Base-by-base conservation (phyloP, 2,797 vertebrate species). In the Orestias chungarensis region DNA sequence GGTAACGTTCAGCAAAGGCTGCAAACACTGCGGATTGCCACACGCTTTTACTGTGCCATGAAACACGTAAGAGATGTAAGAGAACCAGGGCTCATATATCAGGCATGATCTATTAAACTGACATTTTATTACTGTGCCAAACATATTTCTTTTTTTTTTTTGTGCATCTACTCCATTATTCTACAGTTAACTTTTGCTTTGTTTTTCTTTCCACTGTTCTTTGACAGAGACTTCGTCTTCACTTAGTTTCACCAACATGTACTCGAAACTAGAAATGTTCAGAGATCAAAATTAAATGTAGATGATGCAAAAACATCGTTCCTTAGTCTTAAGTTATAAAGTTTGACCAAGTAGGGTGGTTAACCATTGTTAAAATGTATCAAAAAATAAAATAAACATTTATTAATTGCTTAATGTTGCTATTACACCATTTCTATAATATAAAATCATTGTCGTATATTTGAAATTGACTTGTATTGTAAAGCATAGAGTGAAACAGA, bases 1-100 rank as follows among this genome's bases (percentile, higher is more conserved):
- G 90, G 93, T 91, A 94, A 92, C 84, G 92, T 94, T 92, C 92
- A 93, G 91, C 93, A 94, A 93, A 94, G 92, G 93, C 89, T 94
- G 91, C 93, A 94, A 94, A 94, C 93, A 87, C 91, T 94, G 86
- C 92, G 92, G 93, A 94, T 93, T 90, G 93, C 93, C 86, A 93
- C 93, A 79, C 93, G 93, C 90, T 94, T 94, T 94, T 94, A 94
- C 92, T 93, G 93, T 88, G 92, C 93, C 89, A 93, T 94, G 92
- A 94, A 93, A 94, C 92, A 93, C 92, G 93, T 94, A 94, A 94
- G 93, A 93, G 91, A 93, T 92, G 92, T 93, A 94, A 93, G 92
- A 88, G 68, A 93, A 91, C 91, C 87, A 93, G 89, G 92, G 91
- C 90, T 93, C 84, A 90, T 92, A 92, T 93, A 91, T 88, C 90